These are phyloP conservation scores for Thymelicus sylvestris DNA, from an alignment of 2,888 invertebrate species.

Conservation along the genomic window DNA sequence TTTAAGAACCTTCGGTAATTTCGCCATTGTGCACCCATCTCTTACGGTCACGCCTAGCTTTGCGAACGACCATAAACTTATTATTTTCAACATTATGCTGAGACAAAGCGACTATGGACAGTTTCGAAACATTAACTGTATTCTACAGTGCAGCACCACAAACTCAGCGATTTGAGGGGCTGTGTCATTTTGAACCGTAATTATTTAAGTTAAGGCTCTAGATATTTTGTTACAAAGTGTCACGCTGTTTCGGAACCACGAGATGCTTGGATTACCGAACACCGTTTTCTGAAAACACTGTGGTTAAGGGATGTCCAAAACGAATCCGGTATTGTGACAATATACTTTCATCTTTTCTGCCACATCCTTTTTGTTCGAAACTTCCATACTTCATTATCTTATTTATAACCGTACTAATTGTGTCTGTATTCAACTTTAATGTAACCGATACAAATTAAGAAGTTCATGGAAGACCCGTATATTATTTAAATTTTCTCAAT, in stretches of 20 bases:
- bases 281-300: conserved; percentile 16
- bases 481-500: no score
- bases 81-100: conserved; percentile 55
- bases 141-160: conserved; percentile 49
- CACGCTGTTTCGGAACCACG: conserved; percentile 70
- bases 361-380: neutral
- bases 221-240: conserved; percentile 37
- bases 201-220: neutral
- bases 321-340: conserved; percentile 11
- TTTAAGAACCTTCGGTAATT: conserved; percentile 56
- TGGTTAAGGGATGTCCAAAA: conserved; percentile 10
- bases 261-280: conserved; percentile 49
- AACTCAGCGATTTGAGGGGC: conserved; percentile 24
- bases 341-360: neutral
- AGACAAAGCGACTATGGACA: conserved; percentile 64
- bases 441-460: no score
- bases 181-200: conserved; percentile 26
- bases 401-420: conserved; percentile 9
- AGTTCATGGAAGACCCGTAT: no score
- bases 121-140: conserved; percentile 52
- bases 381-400: neutral
- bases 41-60: conserved; percentile 54
- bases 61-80: conserved; percentile 51
- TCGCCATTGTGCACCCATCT: conserved; percentile 53
- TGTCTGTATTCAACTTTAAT: conserved; percentile 22